Evolutionary conservation across 2,888 invertebrate species (phyloP).

Genomic region (Sphaerolaimus hirsutus): DNA sequence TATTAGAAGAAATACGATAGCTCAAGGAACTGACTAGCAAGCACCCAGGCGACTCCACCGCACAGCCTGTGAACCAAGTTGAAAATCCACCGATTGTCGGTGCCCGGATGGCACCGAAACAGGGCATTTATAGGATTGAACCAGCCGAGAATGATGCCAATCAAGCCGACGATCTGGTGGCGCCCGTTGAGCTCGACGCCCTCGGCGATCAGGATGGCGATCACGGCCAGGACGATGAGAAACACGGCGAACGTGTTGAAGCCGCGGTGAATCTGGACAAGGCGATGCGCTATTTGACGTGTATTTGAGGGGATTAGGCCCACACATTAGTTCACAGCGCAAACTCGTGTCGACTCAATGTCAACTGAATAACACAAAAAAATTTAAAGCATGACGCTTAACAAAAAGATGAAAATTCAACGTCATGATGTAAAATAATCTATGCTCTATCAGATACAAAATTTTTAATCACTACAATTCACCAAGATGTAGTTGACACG

Average conservation of each 20-base stretch:
- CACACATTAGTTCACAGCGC: not conserved
- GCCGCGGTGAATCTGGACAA: constrained; percentile 3
- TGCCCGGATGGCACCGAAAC: not conserved
- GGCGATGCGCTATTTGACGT: too few species aligned
- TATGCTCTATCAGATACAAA: too few species aligned
- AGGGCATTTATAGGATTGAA: constrained; percentile 2
- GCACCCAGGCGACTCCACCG: not conserved
- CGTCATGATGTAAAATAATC: too few species aligned
- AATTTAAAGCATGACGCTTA: too few species aligned
- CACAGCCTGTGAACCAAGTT: constrained; percentile 4
- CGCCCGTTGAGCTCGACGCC: not conserved
- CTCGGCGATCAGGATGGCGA: not conserved
- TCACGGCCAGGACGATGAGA: not conserved
- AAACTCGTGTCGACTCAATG: too few species aligned
- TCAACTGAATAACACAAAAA: too few species aligned
- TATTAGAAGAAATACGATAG: too few species aligned
- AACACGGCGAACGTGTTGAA: not conserved
- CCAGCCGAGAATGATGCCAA: not conserved
- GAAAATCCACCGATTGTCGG: not conserved
- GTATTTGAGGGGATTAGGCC: too few species aligned
- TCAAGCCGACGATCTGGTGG: not conserved
- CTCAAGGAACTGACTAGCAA: constrained; percentile 2
- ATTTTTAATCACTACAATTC: too few species aligned
- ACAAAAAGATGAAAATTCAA: too few species aligned
- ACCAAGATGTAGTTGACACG: too few species aligned